Evolutionary conservation across 1,140 invertebrate genomes (phyloP).

Genomic region (Leptopilina boulardi): DNA sequence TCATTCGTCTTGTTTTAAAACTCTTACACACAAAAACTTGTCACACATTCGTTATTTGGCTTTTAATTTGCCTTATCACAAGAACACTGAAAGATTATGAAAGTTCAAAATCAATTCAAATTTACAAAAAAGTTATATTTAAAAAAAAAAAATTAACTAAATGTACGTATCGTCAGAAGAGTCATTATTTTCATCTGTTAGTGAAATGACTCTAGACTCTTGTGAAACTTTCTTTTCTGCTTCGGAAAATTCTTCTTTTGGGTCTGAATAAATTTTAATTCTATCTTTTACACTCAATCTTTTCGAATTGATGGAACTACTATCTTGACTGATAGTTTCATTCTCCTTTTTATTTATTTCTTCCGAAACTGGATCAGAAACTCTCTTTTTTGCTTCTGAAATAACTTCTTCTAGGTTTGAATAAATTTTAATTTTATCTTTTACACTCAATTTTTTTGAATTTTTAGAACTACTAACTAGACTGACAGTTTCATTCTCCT

Average conservation of each 20-base stretch:
- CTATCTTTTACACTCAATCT: not conserved
- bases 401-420: not conserved
- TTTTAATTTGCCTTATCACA: not conserved
- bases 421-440: not conserved
- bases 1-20: too few species aligned
- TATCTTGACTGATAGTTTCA: slow-evolving; percentile 16
- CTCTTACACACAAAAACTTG: too few species aligned
- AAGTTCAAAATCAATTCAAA: not conserved
- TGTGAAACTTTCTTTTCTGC: not conserved
- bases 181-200: not conserved
- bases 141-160: not conserved
- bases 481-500: slow-evolving; percentile 17
- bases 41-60: too few species aligned
- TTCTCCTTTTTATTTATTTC: slow-evolving; percentile 22
- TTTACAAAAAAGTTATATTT: not conserved
- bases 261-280: not conserved
- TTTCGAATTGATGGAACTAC: not conserved
- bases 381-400: not conserved
- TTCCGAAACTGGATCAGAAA: not conserved
- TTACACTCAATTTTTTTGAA: not conserved
- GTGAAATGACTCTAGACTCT: not conserved
- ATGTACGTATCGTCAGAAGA: not conserved
- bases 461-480: not conserved
- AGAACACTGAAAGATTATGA: not conserved
- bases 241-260: not conserved